phyloP scores from a whole-genome alignment of 2,113 vertebrate species.

The Acrocephalus arundinaceus region DNA sequence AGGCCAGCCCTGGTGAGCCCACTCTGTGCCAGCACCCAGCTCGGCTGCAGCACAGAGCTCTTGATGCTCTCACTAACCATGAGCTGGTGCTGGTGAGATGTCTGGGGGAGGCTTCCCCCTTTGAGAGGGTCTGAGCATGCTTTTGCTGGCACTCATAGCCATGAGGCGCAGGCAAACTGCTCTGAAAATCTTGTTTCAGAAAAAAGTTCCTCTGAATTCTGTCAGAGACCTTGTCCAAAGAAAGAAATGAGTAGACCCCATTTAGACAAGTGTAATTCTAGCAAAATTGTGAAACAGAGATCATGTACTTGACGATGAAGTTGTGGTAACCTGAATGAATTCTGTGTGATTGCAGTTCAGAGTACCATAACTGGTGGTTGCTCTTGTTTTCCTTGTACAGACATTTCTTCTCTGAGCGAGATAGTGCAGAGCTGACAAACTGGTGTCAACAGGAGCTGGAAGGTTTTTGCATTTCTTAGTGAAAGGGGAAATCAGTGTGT shows the following conservation, averaged over 20 bases:
- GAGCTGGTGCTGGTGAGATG: neutral
- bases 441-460: neutral
- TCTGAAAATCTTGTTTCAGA: neutral
- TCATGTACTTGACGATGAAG: neutral
- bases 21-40: neutral
- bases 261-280: neutral
- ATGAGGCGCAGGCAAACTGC: neutral
- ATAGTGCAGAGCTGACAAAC: neutral
- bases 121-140: neutral
- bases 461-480: neutral
- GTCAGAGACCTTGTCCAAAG: neutral
- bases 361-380: neutral
- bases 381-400: neutral
- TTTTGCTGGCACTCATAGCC: neutral
- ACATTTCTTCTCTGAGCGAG: neutral
- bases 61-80: accelerated
- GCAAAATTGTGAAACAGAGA: neutral
- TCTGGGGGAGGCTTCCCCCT: neutral
- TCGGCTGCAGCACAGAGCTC: neutral
- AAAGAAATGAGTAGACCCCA: neutral
- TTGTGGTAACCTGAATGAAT: neutral
- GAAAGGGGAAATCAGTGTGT: neutral
- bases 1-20: neutral
- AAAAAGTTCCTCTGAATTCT: neutral
- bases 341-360: neutral